Base-by-base conservation (phyloP, 2,797 vertebrate genomes). In the Microchirus variegatus region DNA sequence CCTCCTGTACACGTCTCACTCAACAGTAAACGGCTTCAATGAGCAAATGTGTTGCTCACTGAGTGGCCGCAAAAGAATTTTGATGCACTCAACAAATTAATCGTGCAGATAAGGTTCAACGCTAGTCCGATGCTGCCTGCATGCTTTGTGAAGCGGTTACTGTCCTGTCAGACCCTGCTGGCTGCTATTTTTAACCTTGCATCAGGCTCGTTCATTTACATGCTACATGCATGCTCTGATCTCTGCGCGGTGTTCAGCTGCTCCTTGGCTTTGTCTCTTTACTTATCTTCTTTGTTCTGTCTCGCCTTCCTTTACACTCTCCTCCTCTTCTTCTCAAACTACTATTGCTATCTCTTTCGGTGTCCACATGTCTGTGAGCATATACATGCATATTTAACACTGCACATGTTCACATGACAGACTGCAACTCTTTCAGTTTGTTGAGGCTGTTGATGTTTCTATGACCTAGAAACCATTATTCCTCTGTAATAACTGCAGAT, bases 141-240 rank as follows among this genome's bases (percentile, higher is more conserved):
- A 55, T 55, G 62, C 75, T 73, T 63, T 80, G 63, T 79, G 71
- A 74, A 68, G 73, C 40, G n/a, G 58, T 22, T 37, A 64, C 78
- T 71, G 70, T 66, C 78, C 74, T 53, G 56, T 78, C 63, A 71
- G 59, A 59, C 59, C 68, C 72, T 73, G 44, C 47, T 2, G 50
- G 37, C 26, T 68, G 74, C 88, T 89, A 91, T 90, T 91, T 91
- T 88, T 89, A 90, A 74, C 76, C 59, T 16, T 5, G 59, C 76
- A 67, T 87, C 77, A 68, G 70, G 55, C 81, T 84, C 84, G 84
- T 90, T 91, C 83, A 89, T 89, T 85, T 87, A 85, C 89, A 90
- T 90, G 86, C 71, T 62, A 83, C 74, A 75, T 70, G 78, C 78
- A 67, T 65, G 75, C 82, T 86, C 85, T 86, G 77, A 90, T 88